phyloP scores from a whole-genome alignment of 1,140 invertebrate species.

The Uloborus diversus region DNA sequence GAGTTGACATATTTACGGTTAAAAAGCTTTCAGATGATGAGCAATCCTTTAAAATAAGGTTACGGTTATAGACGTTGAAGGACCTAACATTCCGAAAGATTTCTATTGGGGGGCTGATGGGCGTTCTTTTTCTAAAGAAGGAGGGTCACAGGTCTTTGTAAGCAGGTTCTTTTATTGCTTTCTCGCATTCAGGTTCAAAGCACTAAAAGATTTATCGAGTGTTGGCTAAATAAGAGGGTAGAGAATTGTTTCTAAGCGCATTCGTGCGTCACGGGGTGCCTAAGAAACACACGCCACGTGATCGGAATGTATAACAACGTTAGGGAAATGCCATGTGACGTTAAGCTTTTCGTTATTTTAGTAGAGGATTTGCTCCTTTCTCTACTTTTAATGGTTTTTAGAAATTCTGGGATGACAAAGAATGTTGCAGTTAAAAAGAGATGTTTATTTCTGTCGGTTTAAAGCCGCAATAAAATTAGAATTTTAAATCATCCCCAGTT shows the following conservation, averaged over 20 bases:
- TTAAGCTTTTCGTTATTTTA: too few relatives aligned
- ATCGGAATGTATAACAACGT: too few relatives aligned
- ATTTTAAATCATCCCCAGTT: too few relatives aligned
- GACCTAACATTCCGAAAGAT: neutral
- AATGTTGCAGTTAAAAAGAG: too few relatives aligned
- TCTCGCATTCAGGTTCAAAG: neutral
- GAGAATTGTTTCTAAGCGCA: constrained; percentile 40
- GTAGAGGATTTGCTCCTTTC: too few relatives aligned
- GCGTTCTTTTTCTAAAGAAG: neutral
- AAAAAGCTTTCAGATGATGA: neutral
- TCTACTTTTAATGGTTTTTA: too few relatives aligned
- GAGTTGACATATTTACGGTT: neutral
- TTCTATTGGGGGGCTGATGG: neutral
- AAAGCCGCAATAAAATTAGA: too few relatives aligned
- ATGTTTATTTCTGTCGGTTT: too few relatives aligned
- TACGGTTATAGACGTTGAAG: neutral
- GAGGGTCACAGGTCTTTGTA: neutral
- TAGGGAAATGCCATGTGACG: too few relatives aligned
- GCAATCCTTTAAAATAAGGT: neutral
- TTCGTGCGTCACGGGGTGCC: neutral
- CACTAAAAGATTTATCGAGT: constrained; percentile 23
- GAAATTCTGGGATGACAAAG: too few relatives aligned
- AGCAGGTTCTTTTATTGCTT: neutral
- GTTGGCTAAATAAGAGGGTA: constrained; percentile 16
- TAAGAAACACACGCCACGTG: too few relatives aligned